These are phyloP conservation scores for Harpagifer antarcticus DNA, from an alignment of 2,797 vertebrate species.

Conservation along the genomic window DNA sequence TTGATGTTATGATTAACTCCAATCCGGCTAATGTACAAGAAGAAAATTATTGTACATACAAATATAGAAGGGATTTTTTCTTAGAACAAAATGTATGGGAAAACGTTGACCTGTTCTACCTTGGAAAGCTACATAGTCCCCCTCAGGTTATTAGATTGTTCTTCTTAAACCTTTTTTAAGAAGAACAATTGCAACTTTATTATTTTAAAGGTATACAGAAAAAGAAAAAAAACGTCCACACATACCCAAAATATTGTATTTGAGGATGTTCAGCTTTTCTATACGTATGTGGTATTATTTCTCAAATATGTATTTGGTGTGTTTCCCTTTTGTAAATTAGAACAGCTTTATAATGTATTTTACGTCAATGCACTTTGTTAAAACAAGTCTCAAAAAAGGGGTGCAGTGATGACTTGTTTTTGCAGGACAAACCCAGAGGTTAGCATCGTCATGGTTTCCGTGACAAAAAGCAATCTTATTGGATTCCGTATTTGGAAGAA, in stretches of 20 bases:
- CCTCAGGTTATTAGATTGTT: background rate
- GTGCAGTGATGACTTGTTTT: no score
- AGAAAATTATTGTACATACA: background rate
- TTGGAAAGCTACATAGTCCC: background rate
- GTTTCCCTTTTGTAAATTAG: no score
- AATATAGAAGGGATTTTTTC: background rate
- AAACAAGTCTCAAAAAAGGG: background rate
- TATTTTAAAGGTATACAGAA: background rate
- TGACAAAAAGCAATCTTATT: no score
- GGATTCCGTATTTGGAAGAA: no score
- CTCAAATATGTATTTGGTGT: no score
- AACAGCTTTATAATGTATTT: no score
- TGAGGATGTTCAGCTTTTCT: background rate
- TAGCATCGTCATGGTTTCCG: no score
- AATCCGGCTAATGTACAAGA: background rate
- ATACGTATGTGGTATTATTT: background rate
- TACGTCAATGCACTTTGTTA: background rate
- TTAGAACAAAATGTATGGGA: background rate
- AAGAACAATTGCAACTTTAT: background rate
- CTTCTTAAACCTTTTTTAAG: background rate
- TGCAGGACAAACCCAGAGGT: no score
- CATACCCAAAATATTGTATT: no score
- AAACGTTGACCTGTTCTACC: no score
- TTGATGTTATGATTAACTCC: background rate
- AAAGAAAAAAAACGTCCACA: no score